These are phyloP conservation scores for Apoderus coryli DNA, from an alignment of 2,888 invertebrate genomes.

Conservation along the genomic window DNA sequence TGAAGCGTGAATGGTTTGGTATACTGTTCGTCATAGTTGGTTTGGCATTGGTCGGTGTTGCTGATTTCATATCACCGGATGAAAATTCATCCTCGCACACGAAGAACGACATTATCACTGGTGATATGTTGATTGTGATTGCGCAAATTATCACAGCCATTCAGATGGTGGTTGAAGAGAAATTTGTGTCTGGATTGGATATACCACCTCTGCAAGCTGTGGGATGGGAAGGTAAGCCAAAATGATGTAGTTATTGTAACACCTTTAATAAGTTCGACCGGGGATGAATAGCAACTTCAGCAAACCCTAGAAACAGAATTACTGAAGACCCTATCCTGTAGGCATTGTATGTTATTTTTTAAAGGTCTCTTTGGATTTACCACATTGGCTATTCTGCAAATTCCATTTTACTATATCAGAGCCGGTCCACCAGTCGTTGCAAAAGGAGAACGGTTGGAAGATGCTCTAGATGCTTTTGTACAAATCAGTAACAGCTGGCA, in stretches of 20 bases:
- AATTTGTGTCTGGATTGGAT: slow-evolving; percentile 68
- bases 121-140: slow-evolving; percentile 57
- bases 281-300: too few relatives aligned
- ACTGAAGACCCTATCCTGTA: too few relatives aligned
- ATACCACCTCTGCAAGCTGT: slow-evolving; percentile 84
- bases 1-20: slow-evolving; percentile 58
- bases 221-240: slow-evolving; percentile 84
- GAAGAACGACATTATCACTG: slow-evolving; percentile 63
- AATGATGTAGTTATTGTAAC: too few relatives aligned
- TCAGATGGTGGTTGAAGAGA: slow-evolving; percentile 93
- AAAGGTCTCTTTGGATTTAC: neutral
- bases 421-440: neutral
- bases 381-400: neutral
- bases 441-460: neutral
- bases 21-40: slow-evolving; percentile 59
- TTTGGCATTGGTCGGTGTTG: slow-evolving; percentile 54
- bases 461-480: slow-evolving; percentile 1
- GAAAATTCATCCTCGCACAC: slow-evolving; percentile 33
- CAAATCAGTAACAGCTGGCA: slow-evolving; percentile 2
- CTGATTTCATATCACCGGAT: slow-evolving; percentile 46
- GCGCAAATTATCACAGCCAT: slow-evolving; percentile 72
- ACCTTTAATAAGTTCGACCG: too few relatives aligned
- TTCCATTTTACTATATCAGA: slow-evolving; percentile 1
- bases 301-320: too few relatives aligned
- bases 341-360: too few relatives aligned